Conservation (phyloP, 2,888 invertebrate species). For the Lithophane socia region DNA sequence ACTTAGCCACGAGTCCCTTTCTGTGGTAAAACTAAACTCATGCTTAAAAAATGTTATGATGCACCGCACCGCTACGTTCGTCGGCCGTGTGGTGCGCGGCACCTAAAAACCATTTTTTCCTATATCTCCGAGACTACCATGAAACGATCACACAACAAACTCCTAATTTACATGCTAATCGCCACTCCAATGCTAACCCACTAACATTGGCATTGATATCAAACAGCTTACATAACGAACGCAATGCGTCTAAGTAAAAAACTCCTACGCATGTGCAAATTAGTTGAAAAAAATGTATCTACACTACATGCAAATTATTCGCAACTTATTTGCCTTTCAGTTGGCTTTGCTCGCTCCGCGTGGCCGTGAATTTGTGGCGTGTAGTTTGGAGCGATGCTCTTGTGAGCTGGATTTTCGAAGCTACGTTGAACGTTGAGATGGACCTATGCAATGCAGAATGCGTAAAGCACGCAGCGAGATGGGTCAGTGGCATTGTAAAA, state of each 20-base stretch:
- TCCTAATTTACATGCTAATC: slow-evolving; percentile 39
- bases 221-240: slow-evolving; percentile 17
- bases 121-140: neutral
- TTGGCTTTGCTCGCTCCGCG: neutral
- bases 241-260: slow-evolving; percentile 47
- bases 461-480: too few relatives aligned
- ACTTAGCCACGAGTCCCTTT: too few relatives aligned
- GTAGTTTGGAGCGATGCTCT: neutral
- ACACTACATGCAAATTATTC: slow-evolving; percentile 55
- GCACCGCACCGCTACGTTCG: too few relatives aligned
- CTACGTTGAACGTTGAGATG: too few relatives aligned
- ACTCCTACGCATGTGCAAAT: slow-evolving; percentile 49
- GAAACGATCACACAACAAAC: neutral
- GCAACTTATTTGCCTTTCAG: slow-evolving; percentile 18
- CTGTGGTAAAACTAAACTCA: too few relatives aligned
- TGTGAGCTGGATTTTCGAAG: neutral
- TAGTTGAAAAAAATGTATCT: slow-evolving; percentile 38
- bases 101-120: neutral
- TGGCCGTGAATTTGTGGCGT: slow-evolving; percentile 38
- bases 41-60: too few relatives aligned
- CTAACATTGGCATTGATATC: slow-evolving; percentile 55
- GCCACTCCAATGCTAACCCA: neutral
- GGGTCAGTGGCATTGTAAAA: too few relatives aligned
- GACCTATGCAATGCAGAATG: too few relatives aligned
- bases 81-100: too few relatives aligned